Base-by-base conservation (phyloP, 2,888 invertebrate species). In the Stenodera caucasica region DNA sequence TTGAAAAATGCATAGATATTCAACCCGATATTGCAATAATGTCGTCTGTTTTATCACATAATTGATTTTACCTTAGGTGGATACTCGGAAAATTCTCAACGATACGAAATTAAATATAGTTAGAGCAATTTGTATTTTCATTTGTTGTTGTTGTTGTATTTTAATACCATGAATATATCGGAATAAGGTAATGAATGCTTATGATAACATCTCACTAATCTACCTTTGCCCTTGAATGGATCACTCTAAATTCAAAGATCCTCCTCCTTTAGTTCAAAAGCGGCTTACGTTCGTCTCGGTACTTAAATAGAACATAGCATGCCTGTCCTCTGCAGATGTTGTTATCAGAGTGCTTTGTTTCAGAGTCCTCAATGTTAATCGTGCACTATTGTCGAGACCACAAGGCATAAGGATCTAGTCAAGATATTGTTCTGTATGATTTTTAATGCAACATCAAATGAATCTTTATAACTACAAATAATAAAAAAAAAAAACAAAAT, bases 341-440 rank as follows among this genome's bases (percentile, higher is more conserved):
- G 75, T 72, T 77, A 77, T 76, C 76, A 73, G 71, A 65, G 66
- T 61, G 65, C 78, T 79, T 78, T 79, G 78, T 79, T 78, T 78
- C 77, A 76, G 71, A 72, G 70, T 75, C 72, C 71, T 76, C 75
- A 72, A 78, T 77, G 78, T 75, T 80, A 79, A 80, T 80, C 77
- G 77, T 71, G 67, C 70, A 66, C 75, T 70, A 77, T 79, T 79
- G 78, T 78, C 70, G 70, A 67, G 67, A 69, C 70, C 65, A 57
- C 66, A 61, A 66, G 64, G 45, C 45, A 45, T 21, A 74, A 71
- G 71, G 70, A 72, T 69, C 68, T 21, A 21, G 71, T 68, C 64
- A 67, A 68, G 71, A 73, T 71, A 71, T 60, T 68, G 65, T 67
- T 45, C 45, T 45, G 21, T 45, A 21, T 45, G 37, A 45, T 45